Percentiles rank a stretch among this genome's conserved stretches.
phyloP scores from a whole-genome alignment of 2,113 vertebrate species.

The Eublepharis macularius region DNA sequence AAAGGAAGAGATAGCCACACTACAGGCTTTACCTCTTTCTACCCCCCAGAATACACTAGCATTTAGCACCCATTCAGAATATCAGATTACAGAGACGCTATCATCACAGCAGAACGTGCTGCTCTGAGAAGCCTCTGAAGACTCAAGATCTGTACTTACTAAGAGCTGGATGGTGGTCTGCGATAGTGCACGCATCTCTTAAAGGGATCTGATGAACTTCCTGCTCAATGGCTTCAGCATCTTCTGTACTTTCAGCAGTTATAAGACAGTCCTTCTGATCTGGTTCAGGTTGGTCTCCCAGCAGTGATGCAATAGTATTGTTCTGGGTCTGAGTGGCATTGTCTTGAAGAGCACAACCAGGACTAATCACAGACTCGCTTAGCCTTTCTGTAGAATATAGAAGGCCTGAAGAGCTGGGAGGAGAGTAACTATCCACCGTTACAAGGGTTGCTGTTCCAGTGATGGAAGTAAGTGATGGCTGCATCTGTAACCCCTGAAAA shows the following conservation, averaged over 20 bases:
- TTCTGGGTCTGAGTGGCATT: constrained; percentile 54
- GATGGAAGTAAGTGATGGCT: constrained; percentile 69
- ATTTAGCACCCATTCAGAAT: neutral
- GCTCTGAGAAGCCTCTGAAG: neutral
- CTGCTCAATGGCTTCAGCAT: constrained; percentile 59
- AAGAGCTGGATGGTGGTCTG: constrained; percentile 66
- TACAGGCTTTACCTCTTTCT: neutral
- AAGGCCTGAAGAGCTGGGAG: constrained; percentile 58
- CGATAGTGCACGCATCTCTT: constrained; percentile 74
- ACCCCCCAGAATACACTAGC: neutral
- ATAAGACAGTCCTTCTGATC: constrained; percentile 68
- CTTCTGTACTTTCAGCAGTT: constrained; percentile 62
- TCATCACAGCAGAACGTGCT: neutral
- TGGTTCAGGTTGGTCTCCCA: constrained; percentile 47
- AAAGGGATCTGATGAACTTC: constrained; percentile 74
- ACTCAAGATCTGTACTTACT: constrained; percentile 69
- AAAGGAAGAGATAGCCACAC: neutral
- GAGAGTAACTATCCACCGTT: constrained; percentile 64
- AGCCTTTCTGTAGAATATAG: constrained; percentile 63
- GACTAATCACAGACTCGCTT: constrained; percentile 65
- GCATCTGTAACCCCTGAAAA: constrained; percentile 78
- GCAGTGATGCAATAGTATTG: constrained; percentile 35
- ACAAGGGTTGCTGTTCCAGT: constrained; percentile 70
- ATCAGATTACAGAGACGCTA: neutral
- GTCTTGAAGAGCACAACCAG: constrained; percentile 64